Conservation (phyloP, 2,888 invertebrate species). For the Mythimna vitellina region DNA sequence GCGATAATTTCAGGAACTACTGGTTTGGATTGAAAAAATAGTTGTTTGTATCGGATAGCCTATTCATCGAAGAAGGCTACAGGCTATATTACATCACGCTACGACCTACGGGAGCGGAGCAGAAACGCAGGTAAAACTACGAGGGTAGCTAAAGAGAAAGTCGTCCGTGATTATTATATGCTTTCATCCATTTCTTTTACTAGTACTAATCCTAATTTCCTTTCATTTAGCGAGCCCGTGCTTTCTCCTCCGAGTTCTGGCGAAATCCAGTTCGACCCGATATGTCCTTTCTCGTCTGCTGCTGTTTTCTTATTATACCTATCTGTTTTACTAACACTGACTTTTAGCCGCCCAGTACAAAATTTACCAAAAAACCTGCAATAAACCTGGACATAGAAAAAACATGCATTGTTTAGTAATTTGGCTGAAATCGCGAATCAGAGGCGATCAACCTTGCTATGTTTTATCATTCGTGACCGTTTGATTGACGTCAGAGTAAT, state of each 20-base stretch:
- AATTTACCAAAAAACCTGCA: neutral
- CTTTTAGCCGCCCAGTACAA: neutral
- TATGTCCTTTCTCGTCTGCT: neutral
- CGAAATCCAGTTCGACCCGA: too few species aligned
- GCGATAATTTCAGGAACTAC: too few species aligned
- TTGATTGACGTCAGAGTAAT: constrained; percentile 47
- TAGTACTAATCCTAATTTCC: too few species aligned
- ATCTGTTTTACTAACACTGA: neutral
- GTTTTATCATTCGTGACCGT: constrained; percentile 60
- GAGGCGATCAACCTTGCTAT: constrained; percentile 58
- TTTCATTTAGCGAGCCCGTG: too few species aligned
- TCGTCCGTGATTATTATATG: neutral
- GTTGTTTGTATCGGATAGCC: too few species aligned
- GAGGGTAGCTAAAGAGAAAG: neutral
- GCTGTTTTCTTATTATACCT: too few species aligned
- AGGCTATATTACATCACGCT: too few species aligned
- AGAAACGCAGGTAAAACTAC: too few species aligned
- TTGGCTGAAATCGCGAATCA: constrained; percentile 26
- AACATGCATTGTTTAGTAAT: constrained; percentile 24
- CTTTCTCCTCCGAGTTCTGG: too few species aligned
- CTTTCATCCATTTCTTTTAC: neutral
- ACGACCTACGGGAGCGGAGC: too few species aligned
- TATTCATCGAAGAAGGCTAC: too few species aligned
- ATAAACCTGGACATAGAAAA: neutral
- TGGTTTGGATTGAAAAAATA: too few species aligned